These are phyloP conservation scores for Chaenogobius annularis DNA, from an alignment of 2,113 vertebrate species.

Conservation along the genomic window DNA sequence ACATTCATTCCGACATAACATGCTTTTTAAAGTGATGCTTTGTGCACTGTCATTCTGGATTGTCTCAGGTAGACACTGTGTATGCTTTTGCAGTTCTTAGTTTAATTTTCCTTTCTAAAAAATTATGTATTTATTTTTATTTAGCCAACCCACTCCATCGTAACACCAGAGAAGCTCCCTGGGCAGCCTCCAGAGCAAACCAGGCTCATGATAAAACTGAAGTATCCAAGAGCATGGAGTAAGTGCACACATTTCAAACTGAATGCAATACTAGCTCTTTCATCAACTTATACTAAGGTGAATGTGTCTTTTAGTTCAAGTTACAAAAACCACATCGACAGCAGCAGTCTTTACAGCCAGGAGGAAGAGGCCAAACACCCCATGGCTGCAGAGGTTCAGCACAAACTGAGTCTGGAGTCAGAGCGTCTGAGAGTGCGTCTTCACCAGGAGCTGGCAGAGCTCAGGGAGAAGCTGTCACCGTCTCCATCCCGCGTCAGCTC, in stretches of 20 bases:
- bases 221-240: slow-evolving; percentile 67
- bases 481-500: slow-evolving; percentile 66
- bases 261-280: background rate
- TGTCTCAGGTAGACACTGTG: slow-evolving; percentile 63
- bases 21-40: slow-evolving; percentile 57
- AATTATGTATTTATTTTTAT: slow-evolving; percentile 11
- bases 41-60: slow-evolving; percentile 53
- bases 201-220: slow-evolving; percentile 74
- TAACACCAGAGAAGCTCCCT: slow-evolving; percentile 57
- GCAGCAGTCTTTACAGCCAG: slow-evolving; percentile 64
- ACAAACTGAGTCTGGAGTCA: slow-evolving; percentile 64
- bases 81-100: background rate
- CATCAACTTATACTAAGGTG: background rate
- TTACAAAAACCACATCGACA: slow-evolving; percentile 79
- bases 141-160: slow-evolving; percentile 67
- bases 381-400: slow-evolving; percentile 52
- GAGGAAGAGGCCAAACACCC: slow-evolving; percentile 65
- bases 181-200: slow-evolving; percentile 73
- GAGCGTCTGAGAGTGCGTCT: slow-evolving; percentile 74
- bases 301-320: slow-evolving; percentile 50
- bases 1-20: slow-evolving; percentile 47
- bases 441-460: slow-evolving; percentile 80
- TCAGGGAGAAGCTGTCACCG: slow-evolving; percentile 77
- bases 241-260: slow-evolving; percentile 43
- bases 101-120: background rate